Base-by-base conservation (phyloP, 2,797 vertebrate species). In the Myotis planiceps region DNA sequence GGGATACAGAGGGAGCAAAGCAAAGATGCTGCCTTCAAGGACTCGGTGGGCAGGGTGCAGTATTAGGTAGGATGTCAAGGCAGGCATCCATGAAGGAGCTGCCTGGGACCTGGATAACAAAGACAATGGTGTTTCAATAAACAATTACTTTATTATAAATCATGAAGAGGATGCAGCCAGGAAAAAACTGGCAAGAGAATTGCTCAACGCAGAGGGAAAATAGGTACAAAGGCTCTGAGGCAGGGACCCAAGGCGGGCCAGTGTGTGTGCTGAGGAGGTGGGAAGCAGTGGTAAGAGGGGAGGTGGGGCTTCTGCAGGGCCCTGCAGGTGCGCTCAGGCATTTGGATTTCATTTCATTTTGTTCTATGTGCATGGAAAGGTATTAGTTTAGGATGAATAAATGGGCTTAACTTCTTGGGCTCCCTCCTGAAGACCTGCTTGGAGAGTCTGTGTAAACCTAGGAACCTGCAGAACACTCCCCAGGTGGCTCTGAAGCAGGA, bases 291-390 rank as follows among this genome's bases (percentile, higher is more conserved):
- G 15, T 25, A 34, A n/a, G n/a, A 60, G 23, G 75, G 3, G 2
- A 39, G 88, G 6, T 10, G 16, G 4, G 13, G 47, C 47, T 60
- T 4, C 18, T 1, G 0, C 12, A 21, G 66, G 51, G 21, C 25
- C 42, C 15, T 37, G 27, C 3, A 21, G 69, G 18, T 29, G 18
- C 21, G 37, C n/a, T 34, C 25, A 81, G 32, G 65, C 29, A 53
- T 94, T 87, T 55, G 42, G 16, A 42, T 68, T 95, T 55, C 12
- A 47, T 75, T 72, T 51, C 25, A 42, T 80, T 83, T 69, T n/a
- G 69, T 76, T 84, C 60, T 19, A 49, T n/a, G 55, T 80, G 27
- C 27, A 7, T 32, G 45, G 27, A 34, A 83, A 80, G 32, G 51
- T 81, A 1, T 39, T 78, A 16, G 18, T 75, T 75, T 75, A 39